Conservation (phyloP, 2,888 invertebrate species). For the Parnassius apollo region DNA sequence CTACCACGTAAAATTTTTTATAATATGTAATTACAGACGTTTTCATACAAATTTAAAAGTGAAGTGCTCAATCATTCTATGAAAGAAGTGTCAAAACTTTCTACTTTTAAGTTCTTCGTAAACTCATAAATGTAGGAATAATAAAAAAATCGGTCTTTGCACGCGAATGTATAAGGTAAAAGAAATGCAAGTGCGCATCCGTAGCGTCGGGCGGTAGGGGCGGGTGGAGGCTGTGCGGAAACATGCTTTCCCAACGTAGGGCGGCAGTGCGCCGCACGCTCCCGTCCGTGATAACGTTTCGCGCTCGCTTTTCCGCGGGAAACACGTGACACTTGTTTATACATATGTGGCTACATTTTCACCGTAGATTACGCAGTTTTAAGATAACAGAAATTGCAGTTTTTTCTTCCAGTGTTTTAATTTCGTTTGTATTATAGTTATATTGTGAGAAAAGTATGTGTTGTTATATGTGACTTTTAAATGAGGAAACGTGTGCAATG, state of each 20-base stretch:
- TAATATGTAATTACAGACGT: too few species aligned
- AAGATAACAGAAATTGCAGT: conserved; percentile 20
- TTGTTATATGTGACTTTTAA: conserved; percentile 12
- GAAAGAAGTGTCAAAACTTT: conserved; percentile 15
- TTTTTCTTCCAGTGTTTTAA: conserved; percentile 30
- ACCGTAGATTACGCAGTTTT: conserved; percentile 7
- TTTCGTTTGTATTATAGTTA: conserved; percentile 24
- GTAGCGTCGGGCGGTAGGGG: conserved; percentile 43
- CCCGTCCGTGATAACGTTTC: conserved; percentile 37
- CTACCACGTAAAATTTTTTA: too few species aligned
- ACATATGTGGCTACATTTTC: conserved; percentile 26
- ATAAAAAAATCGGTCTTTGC: conserved; percentile 35
- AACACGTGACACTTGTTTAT: conserved; percentile 30
- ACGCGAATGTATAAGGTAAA: conserved; percentile 49
- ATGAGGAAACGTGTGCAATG: conserved; percentile 27
- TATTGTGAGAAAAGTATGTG: conserved; percentile 29
- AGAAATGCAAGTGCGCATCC: conserved; percentile 71
- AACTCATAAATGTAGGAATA: conserved; percentile 26
- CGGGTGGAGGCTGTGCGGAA: conserved; percentile 68
- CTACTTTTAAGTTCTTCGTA: conserved; percentile 8
- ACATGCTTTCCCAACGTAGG: conserved; percentile 53
- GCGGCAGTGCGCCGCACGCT: conserved; percentile 72
- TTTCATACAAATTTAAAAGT: not conserved
- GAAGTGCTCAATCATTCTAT: conserved; percentile 2
- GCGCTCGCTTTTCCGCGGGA: conserved; percentile 31